Base-by-base conservation (phyloP, 1,140 invertebrate species). In the Laodelphax striatellus region DNA sequence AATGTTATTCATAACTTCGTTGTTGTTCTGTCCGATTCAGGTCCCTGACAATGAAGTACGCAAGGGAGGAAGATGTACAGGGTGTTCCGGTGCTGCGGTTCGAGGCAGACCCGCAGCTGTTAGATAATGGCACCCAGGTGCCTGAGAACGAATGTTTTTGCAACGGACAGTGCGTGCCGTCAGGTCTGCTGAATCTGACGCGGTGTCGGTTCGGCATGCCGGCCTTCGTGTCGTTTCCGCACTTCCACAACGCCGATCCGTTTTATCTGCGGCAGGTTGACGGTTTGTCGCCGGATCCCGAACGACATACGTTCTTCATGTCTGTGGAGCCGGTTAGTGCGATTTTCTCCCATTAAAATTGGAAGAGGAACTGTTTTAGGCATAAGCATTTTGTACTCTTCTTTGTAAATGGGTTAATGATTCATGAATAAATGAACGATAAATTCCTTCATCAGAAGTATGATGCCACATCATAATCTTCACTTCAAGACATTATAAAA, bases 141-240 rank as follows among this genome's bases (percentile, higher is more conserved):
- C 72, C 79, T 0, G 77, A 81, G 19, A 88, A 89, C 67, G 66
- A 77, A 1, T 90, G 87, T 65, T 89, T 77, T 70, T 88, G 86
- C 67, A 79, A 80, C 53, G 86, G 85, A 0, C 76, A 83, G 60
- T 88, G 86, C 68, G 75, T 75, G 1, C 87, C 85, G 8, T 76
- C 78, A 1, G 87, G 87, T 3, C 68, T 82, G 5, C 72, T 73
- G 4, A 81, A 81, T 62, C 65, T 76, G 1, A 73, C 72, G 0
- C 59, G 70, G 1, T 79, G 76, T 62, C 73, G 78, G 16, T 76
- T 72, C 58, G 83, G 82, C 19, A 77, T 82, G 5, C 86, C 86
- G 0, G 78, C 78, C 0, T 84, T 82, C 55, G 72, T 83, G 14
- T 87, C 85, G 46, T 76, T 83, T 61, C 87, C 87, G n/a, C 85